Percentiles rank a stretch among this genome's conserved stretches.
These are phyloP conservation scores for Phaethornis superciliosus DNA, from an alignment of 2,113 vertebrate species.

Conservation along the genomic window DNA sequence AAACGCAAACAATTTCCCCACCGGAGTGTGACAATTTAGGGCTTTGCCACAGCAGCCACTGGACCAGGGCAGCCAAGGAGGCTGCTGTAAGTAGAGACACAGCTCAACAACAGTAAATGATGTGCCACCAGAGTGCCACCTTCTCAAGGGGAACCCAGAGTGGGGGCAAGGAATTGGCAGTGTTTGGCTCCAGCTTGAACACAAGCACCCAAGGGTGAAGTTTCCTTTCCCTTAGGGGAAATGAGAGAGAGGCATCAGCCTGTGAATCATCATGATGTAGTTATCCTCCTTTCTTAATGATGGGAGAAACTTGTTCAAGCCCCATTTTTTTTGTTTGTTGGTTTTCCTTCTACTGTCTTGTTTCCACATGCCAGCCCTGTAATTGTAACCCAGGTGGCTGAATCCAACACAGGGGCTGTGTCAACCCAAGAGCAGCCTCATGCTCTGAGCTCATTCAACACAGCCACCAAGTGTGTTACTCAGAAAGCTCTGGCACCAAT, in stretches of 20 bases:
- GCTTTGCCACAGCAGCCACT: not conserved
- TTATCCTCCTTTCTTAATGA: not conserved
- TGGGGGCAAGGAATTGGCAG: rapidly evolving
- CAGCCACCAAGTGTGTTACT: rapidly evolving
- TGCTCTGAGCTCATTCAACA: not conserved
- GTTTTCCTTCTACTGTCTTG: not conserved
- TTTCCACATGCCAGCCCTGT: not conserved
- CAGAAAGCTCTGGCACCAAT: not conserved
- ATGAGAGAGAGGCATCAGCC: rapidly evolving
- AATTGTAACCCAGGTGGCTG: not conserved
- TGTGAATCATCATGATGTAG: not conserved
- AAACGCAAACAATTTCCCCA: not conserved
- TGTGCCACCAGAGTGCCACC: not conserved
- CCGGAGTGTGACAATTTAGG: not conserved
- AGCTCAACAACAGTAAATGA: not conserved
- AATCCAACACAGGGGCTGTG: rapidly evolving
- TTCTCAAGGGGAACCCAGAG: not conserved
- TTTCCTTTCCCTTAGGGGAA: not conserved
- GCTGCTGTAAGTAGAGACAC: rapidly evolving
- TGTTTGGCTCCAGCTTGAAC: not conserved
- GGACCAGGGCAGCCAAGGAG: not conserved
- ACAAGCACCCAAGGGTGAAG: not conserved
- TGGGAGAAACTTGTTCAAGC: not conserved
- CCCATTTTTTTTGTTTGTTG: not conserved
- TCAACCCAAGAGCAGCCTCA: rapidly evolving